These are phyloP conservation scores for Lutraria lutraria DNA, from an alignment of 2,888 invertebrate species.

Conservation along the genomic window DNA sequence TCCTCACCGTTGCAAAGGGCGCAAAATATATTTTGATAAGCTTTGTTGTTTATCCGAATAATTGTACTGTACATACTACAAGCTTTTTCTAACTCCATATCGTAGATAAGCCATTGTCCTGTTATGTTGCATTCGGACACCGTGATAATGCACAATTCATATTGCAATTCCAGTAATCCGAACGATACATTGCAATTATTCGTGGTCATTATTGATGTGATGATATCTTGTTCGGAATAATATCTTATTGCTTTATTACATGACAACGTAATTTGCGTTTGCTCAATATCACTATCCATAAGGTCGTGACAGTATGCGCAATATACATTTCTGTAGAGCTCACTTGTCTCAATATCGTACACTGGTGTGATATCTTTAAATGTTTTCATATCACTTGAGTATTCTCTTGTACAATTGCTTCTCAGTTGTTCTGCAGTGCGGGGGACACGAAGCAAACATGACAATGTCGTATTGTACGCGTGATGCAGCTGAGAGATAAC, in stretches of 20 bases:
- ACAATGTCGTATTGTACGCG: neutral
- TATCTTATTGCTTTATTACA: neutral
- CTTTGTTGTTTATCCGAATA: neutral
- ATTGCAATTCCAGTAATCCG: neutral
- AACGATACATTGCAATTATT: neutral
- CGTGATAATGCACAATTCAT: neutral
- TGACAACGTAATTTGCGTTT: neutral
- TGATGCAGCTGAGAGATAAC: neutral
- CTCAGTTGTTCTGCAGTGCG: neutral
- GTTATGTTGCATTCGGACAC: slow-evolving; percentile 9
- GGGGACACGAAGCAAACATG: neutral
- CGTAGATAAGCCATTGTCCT: slow-evolving; percentile 23
- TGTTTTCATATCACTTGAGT: neutral
- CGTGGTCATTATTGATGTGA: neutral
- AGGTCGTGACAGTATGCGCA: slow-evolving; percentile 40
- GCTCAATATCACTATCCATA: neutral
- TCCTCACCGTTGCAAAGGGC: slow-evolving; percentile 33
- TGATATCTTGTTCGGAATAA: neutral
- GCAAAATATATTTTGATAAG: slow-evolving; percentile 39
- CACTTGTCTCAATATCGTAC: neutral
- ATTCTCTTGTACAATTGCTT: neutral
- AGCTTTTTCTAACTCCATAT: neutral
- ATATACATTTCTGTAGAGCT: slow-evolving; percentile 40
- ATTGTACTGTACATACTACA: slow-evolving; percentile 13
- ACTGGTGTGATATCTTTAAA: slow-evolving; percentile 33